Evolutionary conservation across 2,797 vertebrate species (phyloP), one percentile per base, ranked within the genome.

Genomic region (Epinephelus awoara): DNA sequence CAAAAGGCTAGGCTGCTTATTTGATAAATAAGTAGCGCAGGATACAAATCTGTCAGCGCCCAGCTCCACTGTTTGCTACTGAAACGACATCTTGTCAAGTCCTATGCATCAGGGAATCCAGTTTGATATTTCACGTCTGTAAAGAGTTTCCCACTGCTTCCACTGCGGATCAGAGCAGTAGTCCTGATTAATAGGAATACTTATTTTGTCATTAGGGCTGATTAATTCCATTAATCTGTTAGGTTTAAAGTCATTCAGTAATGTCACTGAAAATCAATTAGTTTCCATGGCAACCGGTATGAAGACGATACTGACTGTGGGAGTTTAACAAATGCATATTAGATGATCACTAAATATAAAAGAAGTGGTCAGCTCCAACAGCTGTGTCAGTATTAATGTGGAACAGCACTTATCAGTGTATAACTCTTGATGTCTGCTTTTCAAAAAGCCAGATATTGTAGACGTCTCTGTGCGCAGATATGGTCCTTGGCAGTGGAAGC

Each of bases 161-260:
- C 71, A 86, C 75, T 81, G 49, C 79, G 57, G 82, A 86, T 73
- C 75, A 84, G 47, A 92, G 82, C 73, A 88, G 81, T 85, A 85
- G 83, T 91, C 91, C 89, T 95, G 94, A 96, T 95, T 92, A 94
- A 96, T 94, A 93, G 84, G 77, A 94, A 94, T 92, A 93, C 93
- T 95, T 95, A 95, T 91, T 93, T 94, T 94, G 91, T 94, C 94
- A 95, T 95, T 95, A 95, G 84, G 85, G 83, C 62, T 93, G 93
- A 94, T 95, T 94, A 92, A 94, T 94, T 93, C 89, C 86, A 95
- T 94, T 94, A 88, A 94, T 94, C 93, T 87, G 67, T 89, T 80
- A 90, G 89, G 85, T 93, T 91, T 91, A 77, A 93, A 93, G 88
- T 85, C 64, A 89, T 92, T 92, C 86, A 80, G 72, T 89, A 86